A percentile compares a stretch with the other conserved stretches of the same genome.
Evolutionary conservation across 2,113 vertebrate species (phyloP).

Genomic region (Crotophaga sulcirostris): DNA sequence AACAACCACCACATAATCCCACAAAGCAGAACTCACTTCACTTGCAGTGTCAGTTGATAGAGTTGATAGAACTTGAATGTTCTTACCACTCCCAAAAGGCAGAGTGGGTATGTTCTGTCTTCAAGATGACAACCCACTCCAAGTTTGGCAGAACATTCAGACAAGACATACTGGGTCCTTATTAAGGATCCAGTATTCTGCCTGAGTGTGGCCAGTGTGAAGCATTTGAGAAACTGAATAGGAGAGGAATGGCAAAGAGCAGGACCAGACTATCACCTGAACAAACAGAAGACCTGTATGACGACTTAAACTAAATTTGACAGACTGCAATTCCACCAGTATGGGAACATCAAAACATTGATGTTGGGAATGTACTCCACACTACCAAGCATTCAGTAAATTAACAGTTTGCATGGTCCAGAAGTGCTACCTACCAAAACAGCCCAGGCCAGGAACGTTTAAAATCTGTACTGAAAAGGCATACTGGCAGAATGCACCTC

Average conservation of each 20-base stretch:
- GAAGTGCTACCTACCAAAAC: not conserved
- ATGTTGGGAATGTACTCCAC: not conserved
- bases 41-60: not conserved
- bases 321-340: not conserved
- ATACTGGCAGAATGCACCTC: not conserved
- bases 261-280: not conserved
- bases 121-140: not conserved
- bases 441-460: fast-evolving
- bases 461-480: not conserved
- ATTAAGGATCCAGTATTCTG: not conserved
- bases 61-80: not conserved
- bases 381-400: not conserved
- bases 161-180: not conserved
- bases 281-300: not conserved
- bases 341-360: not conserved
- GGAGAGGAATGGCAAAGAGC: not conserved
- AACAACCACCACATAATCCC: not conserved
- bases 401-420: not conserved
- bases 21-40: not conserved
- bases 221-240: not conserved
- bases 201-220: fast-evolving
- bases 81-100: not conserved
- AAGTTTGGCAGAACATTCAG: not conserved
- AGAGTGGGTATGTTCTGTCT: not conserved
- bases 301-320: not conserved